These are phyloP conservation scores for Heteromurus nitidus DNA, from an alignment of 2,888 invertebrate species.

Conservation along the genomic window DNA sequence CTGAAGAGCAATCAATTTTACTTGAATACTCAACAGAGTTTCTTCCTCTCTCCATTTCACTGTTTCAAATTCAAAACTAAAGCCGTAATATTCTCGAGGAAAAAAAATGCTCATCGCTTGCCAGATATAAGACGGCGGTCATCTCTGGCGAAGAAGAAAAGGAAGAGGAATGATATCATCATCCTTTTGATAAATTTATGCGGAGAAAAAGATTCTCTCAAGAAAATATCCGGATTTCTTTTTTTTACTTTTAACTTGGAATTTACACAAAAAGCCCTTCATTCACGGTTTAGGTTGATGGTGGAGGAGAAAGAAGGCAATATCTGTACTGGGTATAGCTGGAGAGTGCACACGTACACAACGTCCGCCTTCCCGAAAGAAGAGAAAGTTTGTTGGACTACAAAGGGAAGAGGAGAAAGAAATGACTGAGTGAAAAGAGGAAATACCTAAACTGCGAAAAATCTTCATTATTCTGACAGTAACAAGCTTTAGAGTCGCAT, in stretches of 20 bases:
- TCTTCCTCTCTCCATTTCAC: constrained; percentile 42
- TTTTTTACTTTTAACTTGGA: constrained; percentile 32
- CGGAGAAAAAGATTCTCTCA: constrained; percentile 25
- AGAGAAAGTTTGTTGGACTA: neutral
- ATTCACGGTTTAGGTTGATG: constrained; percentile 20
- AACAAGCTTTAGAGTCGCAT: constrained; percentile 16
- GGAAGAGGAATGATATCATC: constrained; percentile 40
- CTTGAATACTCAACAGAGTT: constrained; percentile 31
- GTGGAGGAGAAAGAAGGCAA: constrained; percentile 19
- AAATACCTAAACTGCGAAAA: neutral
- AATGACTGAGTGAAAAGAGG: neutral
- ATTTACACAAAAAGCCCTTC: constrained; percentile 46
- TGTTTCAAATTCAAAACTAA: constrained; percentile 40
- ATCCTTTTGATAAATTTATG: constrained; percentile 54
- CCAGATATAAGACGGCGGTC: too few relatives aligned
- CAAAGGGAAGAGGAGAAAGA: too few relatives aligned
- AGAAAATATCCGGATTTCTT: constrained; percentile 52
- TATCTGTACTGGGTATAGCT: neutral
- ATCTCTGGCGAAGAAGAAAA: constrained; percentile 11
- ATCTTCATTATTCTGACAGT: constrained; percentile 53
- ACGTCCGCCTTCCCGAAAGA: too few relatives aligned
- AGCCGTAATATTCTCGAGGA: constrained; percentile 31
- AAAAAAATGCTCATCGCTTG: neutral
- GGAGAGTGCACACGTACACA: neutral
- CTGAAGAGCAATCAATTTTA: constrained; percentile 59